phyloP scores from a whole-genome alignment of 2,888 invertebrate genomes.

The Cataglyphis albicans region DNA sequence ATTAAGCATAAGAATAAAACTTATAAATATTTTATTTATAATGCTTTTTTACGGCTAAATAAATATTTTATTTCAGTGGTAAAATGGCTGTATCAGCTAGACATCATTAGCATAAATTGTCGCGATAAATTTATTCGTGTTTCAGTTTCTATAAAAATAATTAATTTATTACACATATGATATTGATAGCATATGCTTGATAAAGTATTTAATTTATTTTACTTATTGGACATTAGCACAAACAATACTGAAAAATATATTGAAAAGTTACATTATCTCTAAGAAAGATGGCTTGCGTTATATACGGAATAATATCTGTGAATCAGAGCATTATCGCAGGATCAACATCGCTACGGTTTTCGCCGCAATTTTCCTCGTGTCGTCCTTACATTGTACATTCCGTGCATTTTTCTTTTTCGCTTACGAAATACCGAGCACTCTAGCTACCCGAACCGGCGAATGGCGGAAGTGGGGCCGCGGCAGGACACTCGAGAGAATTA shows the following conservation, averaged over 20 bases:
- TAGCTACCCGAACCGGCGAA: constrained; percentile 7
- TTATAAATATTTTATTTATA: not conserved
- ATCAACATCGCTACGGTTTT: constrained; percentile 19
- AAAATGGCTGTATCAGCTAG: not conserved
- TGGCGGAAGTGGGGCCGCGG: constrained; percentile 19
- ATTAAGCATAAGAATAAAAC: no score
- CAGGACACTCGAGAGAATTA: constrained; percentile 71
- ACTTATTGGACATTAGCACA: not conserved
- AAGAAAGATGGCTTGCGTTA: not conserved
- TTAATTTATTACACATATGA: not conserved
- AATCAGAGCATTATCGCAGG: constrained; percentile 12
- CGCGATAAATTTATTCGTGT: not conserved
- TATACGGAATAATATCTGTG: not conserved
- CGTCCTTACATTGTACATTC: constrained; percentile 37
- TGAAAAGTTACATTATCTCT: not conserved
- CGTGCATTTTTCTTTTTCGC: constrained; percentile 34
- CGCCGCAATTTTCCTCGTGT: constrained; percentile 31
- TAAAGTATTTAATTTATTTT: not conserved
- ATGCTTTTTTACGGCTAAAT: not conserved
- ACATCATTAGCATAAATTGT: not conserved
- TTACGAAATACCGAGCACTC: constrained; percentile 46
- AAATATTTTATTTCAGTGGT: not conserved
- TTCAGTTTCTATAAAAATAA: not conserved
- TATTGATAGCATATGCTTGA: not conserved
- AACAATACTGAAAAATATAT: not conserved